A percentile compares a stretch with the other conserved stretches of the same genome.
Conservation (phyloP, 2,888 invertebrate genomes). For the Drosophila aldrichi region DNA sequence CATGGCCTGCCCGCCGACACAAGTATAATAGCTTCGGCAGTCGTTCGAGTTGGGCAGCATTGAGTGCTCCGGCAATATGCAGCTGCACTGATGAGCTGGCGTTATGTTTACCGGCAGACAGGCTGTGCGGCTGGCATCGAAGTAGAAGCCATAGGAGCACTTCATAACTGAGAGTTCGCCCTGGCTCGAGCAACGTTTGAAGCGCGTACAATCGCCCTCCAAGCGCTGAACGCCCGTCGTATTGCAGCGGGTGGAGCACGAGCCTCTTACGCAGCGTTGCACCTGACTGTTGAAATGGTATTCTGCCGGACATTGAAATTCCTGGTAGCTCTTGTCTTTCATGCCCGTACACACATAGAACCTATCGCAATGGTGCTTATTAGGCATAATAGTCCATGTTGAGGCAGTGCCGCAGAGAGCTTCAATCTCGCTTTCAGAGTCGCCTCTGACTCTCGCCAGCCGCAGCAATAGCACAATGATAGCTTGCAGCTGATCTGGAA, state of each 20-base stretch:
- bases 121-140: constrained; percentile 19
- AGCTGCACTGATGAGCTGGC: constrained; percentile 66
- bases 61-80: constrained; percentile 65
- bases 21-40: constrained; percentile 24
- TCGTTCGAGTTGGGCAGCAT: constrained; percentile 15
- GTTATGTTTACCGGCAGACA: constrained; percentile 57
- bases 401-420: constrained; percentile 9
- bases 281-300: constrained; percentile 13
- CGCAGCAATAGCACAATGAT: constrained; percentile 7
- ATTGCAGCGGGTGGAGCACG: constrained; percentile 7
- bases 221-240: constrained; percentile 18
- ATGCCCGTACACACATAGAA: constrained; percentile 64
- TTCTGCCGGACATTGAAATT: background rate
- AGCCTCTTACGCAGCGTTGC: constrained; percentile 12
- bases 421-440: background rate
- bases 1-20: constrained; percentile 37
- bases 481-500: constrained; percentile 14
- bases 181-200: constrained; percentile 10
- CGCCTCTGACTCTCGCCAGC: background rate
- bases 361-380: constrained; percentile 55
- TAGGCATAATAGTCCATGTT: constrained; percentile 43
- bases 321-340: constrained; percentile 24
- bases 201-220: constrained; percentile 19
- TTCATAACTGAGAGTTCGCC: constrained; percentile 9
- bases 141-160: constrained; percentile 24